Base-by-base conservation (phyloP, 2,888 invertebrate species). In the Chromoteleia sp. region DNA sequence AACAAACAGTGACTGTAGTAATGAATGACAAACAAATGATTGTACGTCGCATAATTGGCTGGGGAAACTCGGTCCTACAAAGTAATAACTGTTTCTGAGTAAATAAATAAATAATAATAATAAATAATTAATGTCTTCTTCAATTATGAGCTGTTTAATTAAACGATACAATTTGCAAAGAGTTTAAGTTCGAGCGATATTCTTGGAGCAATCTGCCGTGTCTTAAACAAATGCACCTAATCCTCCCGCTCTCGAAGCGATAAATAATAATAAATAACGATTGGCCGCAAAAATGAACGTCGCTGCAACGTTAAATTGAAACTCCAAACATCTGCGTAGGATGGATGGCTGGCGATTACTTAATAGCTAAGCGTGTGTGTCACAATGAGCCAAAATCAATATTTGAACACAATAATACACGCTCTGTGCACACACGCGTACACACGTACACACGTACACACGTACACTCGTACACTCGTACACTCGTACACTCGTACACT, bases 351-450 rank as follows among this genome's bases (percentile, higher is more conserved):
- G 45, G 43, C 63, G 45, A 56, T 65, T 63, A 56, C 56, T 74
- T 63, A 63, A 65, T 65, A 36, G 74, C 29, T 5, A 36, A 56
- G 25, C n/a, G n/a, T n/a, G n/a, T n/a, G n/a, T 48, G 56, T 74
- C 56, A 56, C 65, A 36, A 65, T 65, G 56, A 74, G 74, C 48
- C 65, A 48, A 65, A 74, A 63, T 74, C 74, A 65, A 74, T 74
- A 74, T 74, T 74, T 63, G 29, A 75, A 45, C 25, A 45, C 39
- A 63, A 63, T 58, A 52, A 43, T 41, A 12, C 17, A 56, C 15
- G 41, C 39, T 52, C 5, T n/a, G 29, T 12, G 14, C 21, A 14
- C 17, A 45, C 12, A 30, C 8, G 8, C 8, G 8, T 33, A 33
- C 8, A 8, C 33, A 33, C 1, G 25, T 48, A 48, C n/a, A n/a